Base-by-base conservation (phyloP, 2,113 vertebrate species). In the Oophaga pumilio region DNA sequence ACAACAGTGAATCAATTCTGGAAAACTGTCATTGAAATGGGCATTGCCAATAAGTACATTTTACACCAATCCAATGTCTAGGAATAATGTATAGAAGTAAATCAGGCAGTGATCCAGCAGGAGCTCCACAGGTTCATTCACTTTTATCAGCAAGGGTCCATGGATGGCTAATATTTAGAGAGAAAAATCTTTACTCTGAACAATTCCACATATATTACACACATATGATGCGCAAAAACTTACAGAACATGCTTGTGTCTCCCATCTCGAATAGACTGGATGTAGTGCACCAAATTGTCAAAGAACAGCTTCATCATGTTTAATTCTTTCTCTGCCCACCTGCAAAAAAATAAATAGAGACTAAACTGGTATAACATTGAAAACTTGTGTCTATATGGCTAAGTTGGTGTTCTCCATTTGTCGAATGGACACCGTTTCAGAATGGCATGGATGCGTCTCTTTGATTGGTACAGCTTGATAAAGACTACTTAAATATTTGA, bases 291-390 rank as follows among this genome's bases (percentile, higher is more conserved):
- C 89, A 99, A 95, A 93, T 99, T 97, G 93, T 99, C 97, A 82
- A 99, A 99, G 94, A 99, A 99, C 87, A 99, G 96, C 87, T 98
- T 99, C 98, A 99, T 99, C 98, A 99, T 99, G 87, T 97, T 97
- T 85, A 99, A 94, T 84, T 99, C 98, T 92, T 99, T 99, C 92
- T 99, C 98, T 8, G 98, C 98, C 98, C 98, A 99, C 98, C 98
- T 99, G 92, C 56, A 71, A 80, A 33, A 71, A 13, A 49, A 66
- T 49, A 57, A 20, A n/a, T 5, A 59, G 6, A 14, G 17, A 20
- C 4, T n/a, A 82, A 9, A 43, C n/a, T 28, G 6, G 22, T 2
- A 0, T 3, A 10, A 10, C 1, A n/a, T 20, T 10, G 1, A 64
- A 64, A 64, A 14, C 62, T n/a, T 9, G 20, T 64, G 62, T 64